Base-by-base conservation (phyloP, 1,140 invertebrate species). In the Drosophila chauvacae region DNA sequence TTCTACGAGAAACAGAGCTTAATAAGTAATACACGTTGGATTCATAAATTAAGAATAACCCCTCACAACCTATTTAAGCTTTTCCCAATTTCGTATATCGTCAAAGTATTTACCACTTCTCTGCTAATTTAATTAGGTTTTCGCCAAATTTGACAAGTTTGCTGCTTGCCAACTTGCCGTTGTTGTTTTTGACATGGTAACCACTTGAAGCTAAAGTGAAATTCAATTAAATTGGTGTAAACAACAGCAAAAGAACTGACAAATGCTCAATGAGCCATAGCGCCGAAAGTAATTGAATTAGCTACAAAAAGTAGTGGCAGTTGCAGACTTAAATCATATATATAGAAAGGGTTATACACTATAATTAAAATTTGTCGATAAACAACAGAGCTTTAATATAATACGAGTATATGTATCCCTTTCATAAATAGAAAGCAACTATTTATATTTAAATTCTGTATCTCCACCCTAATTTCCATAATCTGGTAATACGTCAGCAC, bases 171-270 rank as follows among this genome's bases (percentile, higher is more conserved):
- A 11, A 23, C 9, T 23, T 50, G n/a, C n/a, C 37, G 55, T 26
- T 69, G 16, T 69, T 77, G 48, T 62, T 77, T 58, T 77, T 69
- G 64, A 69, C 48, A 77, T 51, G 50, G n/a, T 57, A 41, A 20
- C 50, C 51, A 48, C 57, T 57, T 61, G 30, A 45, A 61, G 58
- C 57, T 57, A 37, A 77, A 58, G 39, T 35, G 57, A 65, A 81
- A 81, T 72, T 77, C 63, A 72, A 81, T 81, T 81, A 81, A 81
- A 61, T 63, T 61, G 18, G 30, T 47, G 65, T 81, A 81, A 81
- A 81, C 77, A 80, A 58, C 59, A 71, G 35, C 45, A 45, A 20
- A 55, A 35, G 4, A 39, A 23, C 65, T 37, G 65, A 71, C 65
- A 41, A 39, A 45, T 55, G 66, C 48, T 68, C 63, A 55, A 35